Base-by-base conservation (phyloP, 2,888 invertebrate genomes). In the Dyspetes luteomarginatus region DNA sequence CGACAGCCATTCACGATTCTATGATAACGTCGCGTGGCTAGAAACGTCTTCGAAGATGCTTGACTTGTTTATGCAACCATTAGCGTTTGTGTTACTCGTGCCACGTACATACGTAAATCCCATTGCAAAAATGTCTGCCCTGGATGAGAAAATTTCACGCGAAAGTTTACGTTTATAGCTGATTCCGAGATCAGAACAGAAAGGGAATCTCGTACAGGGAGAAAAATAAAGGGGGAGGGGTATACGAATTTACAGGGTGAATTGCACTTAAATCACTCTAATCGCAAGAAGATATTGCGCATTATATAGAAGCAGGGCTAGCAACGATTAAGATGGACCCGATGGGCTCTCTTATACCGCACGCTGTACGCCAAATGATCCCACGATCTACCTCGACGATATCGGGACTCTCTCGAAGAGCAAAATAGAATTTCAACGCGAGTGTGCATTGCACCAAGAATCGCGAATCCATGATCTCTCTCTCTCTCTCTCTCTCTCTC, bases 31-130 rank as follows among this genome's bases (percentile, higher is more conserved):
- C 72, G 26, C 48, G 17, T 30, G 24, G 56, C n/a, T 41, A 26
- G 48, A n/a, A n/a, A 64, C 64, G 9, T 71, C 36, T 60, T 64
- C 71, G 65, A 77, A 22, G 30, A 19, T 24, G n/a, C 26, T 58
- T 64, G 69, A 74, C 74, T 78, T 78, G 78, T 81, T 78, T 78
- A 74, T 69, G 65, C 73, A 78, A 78, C 69, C 69, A 74, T 78
- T 74, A 78, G 64, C 36, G 58, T 26, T n/a, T 55, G n/a, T n/a
- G n/a, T n/a, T n/a, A n/a, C n/a, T n/a, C n/a, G n/a, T n/a, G n/a
- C n/a, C n/a, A n/a, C n/a, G n/a, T n/a, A n/a, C n/a, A n/a, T n/a
- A n/a, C n/a, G n/a, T n/a, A n/a, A n/a, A n/a, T n/a, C n/a, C n/a
- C n/a, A n/a, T n/a, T n/a, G n/a, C n/a, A n/a, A n/a, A n/a, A n/a